A percentile compares a stretch with the other conserved stretches of the same genome.
These are phyloP conservation scores for Scartelaos histophorus DNA, from an alignment of 2,113 vertebrate species.

Conservation along the genomic window DNA sequence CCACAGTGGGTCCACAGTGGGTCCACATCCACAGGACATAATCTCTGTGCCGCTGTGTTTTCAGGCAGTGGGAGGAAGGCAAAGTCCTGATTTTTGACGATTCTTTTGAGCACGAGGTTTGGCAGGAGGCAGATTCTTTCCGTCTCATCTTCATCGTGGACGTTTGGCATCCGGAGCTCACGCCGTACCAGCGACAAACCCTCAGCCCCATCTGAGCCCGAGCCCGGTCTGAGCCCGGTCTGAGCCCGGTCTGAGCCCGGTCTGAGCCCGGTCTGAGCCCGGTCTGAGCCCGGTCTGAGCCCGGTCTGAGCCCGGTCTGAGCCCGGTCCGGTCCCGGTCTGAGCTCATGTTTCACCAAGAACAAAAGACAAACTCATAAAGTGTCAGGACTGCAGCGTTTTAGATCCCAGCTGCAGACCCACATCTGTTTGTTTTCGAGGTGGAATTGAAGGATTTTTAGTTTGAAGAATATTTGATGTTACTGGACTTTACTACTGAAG, in stretches of 20 bases:
- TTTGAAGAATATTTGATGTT: background rate
- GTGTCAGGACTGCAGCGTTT: background rate
- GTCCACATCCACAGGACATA: too few relatives aligned
- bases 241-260: too few relatives aligned
- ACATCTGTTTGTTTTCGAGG: background rate
- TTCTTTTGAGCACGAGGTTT: constrained; percentile 74
- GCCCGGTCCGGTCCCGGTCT: too few relatives aligned
- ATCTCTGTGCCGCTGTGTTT: background rate
- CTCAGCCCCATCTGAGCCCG: constrained; percentile 53
- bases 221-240: too few relatives aligned
- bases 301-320: too few relatives aligned
- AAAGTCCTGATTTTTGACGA: constrained; percentile 70
- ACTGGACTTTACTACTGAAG: constrained; percentile 1
- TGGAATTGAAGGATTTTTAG: background rate
- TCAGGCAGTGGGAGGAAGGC: constrained; percentile 68
- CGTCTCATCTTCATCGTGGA: constrained; percentile 74
- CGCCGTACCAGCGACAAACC: constrained; percentile 54
- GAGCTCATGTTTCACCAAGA: too few relatives aligned
- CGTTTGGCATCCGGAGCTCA: constrained; percentile 71
- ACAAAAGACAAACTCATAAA: background rate
- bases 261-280: too few relatives aligned
- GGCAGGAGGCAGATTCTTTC: constrained; percentile 62
- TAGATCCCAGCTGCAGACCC: background rate
- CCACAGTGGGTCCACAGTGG: too few relatives aligned
- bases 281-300: too few relatives aligned